Evolutionary conservation across 2,888 invertebrate genomes (phyloP), one percentile per base, ranked within the genome.

Genomic region (Endomychus coccineus): DNA sequence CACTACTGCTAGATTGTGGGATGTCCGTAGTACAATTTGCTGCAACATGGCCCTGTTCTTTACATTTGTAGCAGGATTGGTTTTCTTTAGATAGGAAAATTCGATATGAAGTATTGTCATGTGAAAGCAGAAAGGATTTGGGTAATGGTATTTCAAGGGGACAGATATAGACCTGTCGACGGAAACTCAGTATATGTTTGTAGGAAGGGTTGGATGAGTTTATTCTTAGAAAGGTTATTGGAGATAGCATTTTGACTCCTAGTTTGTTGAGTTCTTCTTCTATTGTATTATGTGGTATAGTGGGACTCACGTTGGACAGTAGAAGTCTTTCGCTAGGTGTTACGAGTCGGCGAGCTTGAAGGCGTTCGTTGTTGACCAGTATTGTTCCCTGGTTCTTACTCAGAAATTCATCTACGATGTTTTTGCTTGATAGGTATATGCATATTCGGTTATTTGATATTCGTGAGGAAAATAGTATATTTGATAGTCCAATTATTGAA

Each of bases 221-320:
- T 5, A 40, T 43, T 42, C 45, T 46, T 14, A 51, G 29, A 25
- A 46, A 49, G 6, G 43, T 42, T 3, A 45, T 44, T 13, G 44
- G 43, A 10, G 45, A 49, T 7, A 45, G 28, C 19, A 40, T 16
- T 39, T 44, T 44, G 5, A 49, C 9, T 9, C 37, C 39, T n/a
- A 43, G 15, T 30, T 34, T 30, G 23, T 40, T 39, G 3, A 52
- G 32, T 29, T 36, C 34, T 3, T 13, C 13, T 37, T 45, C 44
- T 5, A 46, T 9, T n/a, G 36, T 5, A 1, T 34, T 11, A 19
- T 51, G 48, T 12, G 45, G 48, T 12, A 51, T 52, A 3, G 43
- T 28, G 12, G 43, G 50, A 29, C 38, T 41, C 1, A 55, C 52
- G 35, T 53, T 54, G 10, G 53, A 54, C 2, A 55, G 27, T 6